Conservation (phyloP, 2,113 vertebrate genomes). For the Otocyon megalotis region DNA sequence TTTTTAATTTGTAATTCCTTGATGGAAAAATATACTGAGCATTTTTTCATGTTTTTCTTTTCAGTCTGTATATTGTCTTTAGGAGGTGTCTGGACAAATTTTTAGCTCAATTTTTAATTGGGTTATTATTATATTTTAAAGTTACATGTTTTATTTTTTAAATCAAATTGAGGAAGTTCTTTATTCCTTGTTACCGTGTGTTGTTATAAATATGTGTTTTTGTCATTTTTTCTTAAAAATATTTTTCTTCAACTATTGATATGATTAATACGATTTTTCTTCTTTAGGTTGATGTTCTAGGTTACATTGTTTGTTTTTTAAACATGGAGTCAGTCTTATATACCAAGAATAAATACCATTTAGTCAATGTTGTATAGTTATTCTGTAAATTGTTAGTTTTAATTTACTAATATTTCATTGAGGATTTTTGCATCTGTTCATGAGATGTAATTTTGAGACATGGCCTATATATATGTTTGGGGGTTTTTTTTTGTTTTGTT, state of each 20-base stretch:
- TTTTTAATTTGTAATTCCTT: not conserved
- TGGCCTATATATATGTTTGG: not conserved
- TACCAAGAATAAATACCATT: not conserved
- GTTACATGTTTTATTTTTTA: not conserved
- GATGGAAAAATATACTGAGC: not conserved
- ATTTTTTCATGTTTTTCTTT: not conserved
- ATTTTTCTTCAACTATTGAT: not conserved
- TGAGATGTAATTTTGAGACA: not conserved
- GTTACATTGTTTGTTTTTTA: not conserved
- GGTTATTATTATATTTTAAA: not conserved
- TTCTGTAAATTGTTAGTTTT: not conserved
- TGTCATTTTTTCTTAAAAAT: not conserved
- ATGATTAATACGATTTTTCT: not conserved
- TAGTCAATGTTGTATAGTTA: not conserved
- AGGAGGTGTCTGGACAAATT: not conserved
- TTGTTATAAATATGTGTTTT: not conserved
- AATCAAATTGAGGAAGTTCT: not conserved
- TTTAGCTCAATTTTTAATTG: not conserved
- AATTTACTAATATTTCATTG: not conserved
- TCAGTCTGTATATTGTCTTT: not conserved
- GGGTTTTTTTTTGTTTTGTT: too few species aligned
- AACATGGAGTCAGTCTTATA: not conserved
- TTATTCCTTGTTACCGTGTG: not conserved
- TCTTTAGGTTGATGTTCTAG: not conserved
- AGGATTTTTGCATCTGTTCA: not conserved